A percentile compares a stretch with the other conserved stretches of the same genome.
Evolutionary conservation across 37 sponge, comb jelly and placozoan species (phyloP).

Genomic region (Chondrosia reniformis): DNA sequence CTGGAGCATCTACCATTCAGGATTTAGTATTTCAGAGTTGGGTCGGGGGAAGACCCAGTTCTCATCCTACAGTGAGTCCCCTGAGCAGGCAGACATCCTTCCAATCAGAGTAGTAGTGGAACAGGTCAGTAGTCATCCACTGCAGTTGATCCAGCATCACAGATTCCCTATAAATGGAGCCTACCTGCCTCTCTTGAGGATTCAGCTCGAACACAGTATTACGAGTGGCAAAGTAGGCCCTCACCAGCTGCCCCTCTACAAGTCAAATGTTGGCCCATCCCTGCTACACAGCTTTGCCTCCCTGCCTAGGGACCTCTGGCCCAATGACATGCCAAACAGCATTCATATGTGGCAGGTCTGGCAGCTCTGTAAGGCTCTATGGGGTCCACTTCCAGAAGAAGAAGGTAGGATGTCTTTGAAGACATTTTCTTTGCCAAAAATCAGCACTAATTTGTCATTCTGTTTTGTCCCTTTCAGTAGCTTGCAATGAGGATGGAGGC

Average conservation of each 20-base stretch:
- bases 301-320: slow-evolving; percentile 22
- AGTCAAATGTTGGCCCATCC: background rate
- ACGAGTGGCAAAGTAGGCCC: background rate
- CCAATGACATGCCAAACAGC: slow-evolving; percentile 19
- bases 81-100: background rate
- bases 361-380: slow-evolving; percentile 54
- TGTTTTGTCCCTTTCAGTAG: background rate
- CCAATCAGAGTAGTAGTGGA: background rate
- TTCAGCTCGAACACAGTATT: slow-evolving; percentile 46
- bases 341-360: slow-evolving; percentile 26
- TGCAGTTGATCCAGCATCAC: background rate
- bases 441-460: background rate
- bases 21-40: background rate
- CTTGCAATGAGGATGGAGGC: background rate
- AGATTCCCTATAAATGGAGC: background rate
- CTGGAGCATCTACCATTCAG: slow-evolving; percentile 79
- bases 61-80: background rate
- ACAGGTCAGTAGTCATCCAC: background rate
- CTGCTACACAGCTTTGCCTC: slow-evolving; percentile 7
- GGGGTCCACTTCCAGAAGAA: slow-evolving; percentile 51
- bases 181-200: slow-evolving; percentile 24
- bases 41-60: background rate
- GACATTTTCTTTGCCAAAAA: background rate
- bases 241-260: slow-evolving; percentile 10
- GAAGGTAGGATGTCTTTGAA: background rate